Conservation (phyloP, 64 coral and sea anemone species). For the Trachythela sp. region DNA sequence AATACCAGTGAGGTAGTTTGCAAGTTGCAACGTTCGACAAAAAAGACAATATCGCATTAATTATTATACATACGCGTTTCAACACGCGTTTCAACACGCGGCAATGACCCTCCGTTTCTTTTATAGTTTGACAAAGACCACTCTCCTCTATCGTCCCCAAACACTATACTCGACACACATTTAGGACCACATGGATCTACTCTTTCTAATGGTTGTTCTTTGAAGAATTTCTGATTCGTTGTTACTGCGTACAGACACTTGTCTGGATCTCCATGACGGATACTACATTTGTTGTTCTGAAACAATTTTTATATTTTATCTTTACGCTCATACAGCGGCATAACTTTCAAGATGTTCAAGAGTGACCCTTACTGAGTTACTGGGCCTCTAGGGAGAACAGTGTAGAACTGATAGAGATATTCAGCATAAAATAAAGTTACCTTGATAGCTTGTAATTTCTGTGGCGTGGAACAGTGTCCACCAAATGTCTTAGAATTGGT, state of each 20-base stretch:
- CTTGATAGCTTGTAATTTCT: conserved; percentile 49
- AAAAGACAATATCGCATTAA: too few species aligned
- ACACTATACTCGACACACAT: background rate
- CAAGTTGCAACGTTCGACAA: too few species aligned
- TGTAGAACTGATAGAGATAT: too few species aligned
- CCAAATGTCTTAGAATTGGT: conserved; percentile 84
- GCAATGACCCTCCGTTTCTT: background rate
- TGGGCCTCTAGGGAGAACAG: too few species aligned
- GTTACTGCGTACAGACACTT: conserved; percentile 75
- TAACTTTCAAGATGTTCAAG: too few species aligned
- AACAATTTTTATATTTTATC: background rate
- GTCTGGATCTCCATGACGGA: conserved; percentile 90
- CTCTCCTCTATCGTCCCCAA: background rate
- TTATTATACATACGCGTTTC: too few species aligned
- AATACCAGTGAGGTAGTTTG: too few species aligned
- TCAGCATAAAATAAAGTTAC: conserved; percentile 47
- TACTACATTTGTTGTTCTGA: conserved; percentile 76
- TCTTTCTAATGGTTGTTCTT: background rate
- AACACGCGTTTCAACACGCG: background rate
- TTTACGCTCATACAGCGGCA: too few species aligned
- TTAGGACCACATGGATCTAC: background rate
- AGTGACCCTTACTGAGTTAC: too few species aligned
- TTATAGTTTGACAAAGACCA: background rate
- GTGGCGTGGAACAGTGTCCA: conserved; percentile 51
- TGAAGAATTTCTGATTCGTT: conserved; percentile 75